Conservation (phyloP, 2,113 vertebrate species). For the Brachyhypopomus occidentalis region DNA sequence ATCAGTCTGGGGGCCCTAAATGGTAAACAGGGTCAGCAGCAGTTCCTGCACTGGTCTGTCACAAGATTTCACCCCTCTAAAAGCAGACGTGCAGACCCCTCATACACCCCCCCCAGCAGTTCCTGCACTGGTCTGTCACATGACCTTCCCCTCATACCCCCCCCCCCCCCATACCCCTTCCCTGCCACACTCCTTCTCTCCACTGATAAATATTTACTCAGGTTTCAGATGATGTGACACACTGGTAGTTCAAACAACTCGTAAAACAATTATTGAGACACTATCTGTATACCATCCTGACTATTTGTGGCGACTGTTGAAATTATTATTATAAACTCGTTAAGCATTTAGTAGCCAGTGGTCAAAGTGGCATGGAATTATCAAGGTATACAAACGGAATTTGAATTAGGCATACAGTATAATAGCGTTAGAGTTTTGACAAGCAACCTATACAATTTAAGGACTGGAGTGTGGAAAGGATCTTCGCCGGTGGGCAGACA, state of each 20-base stretch:
- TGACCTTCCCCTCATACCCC: constrained; percentile 60
- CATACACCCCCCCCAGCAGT: too few relatives aligned
- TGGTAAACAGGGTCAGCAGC: constrained; percentile 75
- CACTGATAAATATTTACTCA: constrained; percentile 77
- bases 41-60: too few relatives aligned
- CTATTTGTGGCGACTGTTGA: constrained; percentile 59
- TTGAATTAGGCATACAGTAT: constrained; percentile 35
- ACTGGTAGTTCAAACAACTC: constrained; percentile 73
- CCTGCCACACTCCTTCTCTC: constrained; percentile 51
- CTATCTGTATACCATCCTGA: constrained; percentile 65
- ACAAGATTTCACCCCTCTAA: too few relatives aligned
- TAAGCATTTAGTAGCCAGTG: constrained; percentile 26
- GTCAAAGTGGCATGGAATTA: constrained; percentile 38
- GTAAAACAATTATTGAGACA: constrained; percentile 73
- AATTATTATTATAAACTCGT: constrained; percentile 55
- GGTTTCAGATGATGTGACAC: constrained; percentile 68
- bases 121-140: constrained; percentile 56
- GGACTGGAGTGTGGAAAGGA: constrained; percentile 18
- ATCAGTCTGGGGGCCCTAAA: constrained; percentile 75
- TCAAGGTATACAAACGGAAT: constrained; percentile 41
- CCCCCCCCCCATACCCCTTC: constrained; percentile 38
- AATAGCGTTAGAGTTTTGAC: constrained; percentile 24
- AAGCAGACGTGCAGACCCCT: too few relatives aligned
- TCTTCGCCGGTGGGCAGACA: not conserved
- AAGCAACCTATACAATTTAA: constrained; percentile 4